Percentiles rank a stretch among this genome's conserved stretches.
These are phyloP conservation scores for Falco cherrug DNA, from an alignment of 2,797 vertebrate genomes.

Conservation along the genomic window DNA sequence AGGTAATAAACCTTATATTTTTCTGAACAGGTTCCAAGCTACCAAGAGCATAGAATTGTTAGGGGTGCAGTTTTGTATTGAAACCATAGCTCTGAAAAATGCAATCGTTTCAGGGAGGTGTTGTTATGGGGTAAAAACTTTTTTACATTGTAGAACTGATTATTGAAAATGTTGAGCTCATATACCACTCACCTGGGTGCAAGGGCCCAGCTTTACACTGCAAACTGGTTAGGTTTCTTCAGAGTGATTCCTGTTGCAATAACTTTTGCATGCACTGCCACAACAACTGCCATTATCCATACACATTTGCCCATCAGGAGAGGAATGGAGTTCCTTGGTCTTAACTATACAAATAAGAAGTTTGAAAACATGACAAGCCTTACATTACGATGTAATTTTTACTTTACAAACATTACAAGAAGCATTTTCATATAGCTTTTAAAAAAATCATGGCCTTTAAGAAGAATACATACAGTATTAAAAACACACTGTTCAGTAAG, in stretches of 20 bases:
- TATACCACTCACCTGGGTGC: neutral
- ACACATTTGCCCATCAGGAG: neutral
- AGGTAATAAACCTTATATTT: neutral
- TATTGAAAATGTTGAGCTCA: neutral
- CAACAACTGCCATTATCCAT: neutral
- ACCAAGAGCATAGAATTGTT: neutral
- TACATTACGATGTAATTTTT: neutral
- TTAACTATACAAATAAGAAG: neutral
- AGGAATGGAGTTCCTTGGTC: neutral
- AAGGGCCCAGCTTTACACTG: neutral
- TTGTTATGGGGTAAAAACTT: neutral
- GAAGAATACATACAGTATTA: neutral
- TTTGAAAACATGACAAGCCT: neutral
- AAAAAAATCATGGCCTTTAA: neutral
- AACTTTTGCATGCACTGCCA: neutral
- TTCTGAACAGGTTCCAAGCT: neutral
- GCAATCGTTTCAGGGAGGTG: neutral
- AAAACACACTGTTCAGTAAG: neutral
- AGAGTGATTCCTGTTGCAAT: neutral
- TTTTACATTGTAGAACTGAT: neutral
- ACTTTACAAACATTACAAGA: neutral
- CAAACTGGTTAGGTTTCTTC: neutral
- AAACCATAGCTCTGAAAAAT: neutral
- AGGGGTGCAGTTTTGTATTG: neutral
- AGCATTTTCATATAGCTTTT: neutral